Evolutionary conservation across 1,140 invertebrate genomes (phyloP), one percentile per base, ranked within the genome.

Genomic region (Drosophila littoralis): DNA sequence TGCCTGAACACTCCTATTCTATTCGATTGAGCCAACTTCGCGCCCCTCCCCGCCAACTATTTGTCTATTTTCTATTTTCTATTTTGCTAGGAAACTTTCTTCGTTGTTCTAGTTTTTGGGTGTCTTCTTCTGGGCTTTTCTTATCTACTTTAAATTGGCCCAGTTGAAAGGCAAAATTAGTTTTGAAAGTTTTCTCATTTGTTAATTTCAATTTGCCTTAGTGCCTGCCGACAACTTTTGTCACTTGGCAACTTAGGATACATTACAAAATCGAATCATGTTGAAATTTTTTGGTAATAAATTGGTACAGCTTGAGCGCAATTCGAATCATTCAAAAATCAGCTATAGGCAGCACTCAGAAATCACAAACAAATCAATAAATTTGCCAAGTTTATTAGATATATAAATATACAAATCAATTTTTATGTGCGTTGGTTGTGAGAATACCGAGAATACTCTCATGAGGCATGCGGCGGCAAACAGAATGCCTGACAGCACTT

Each of bases 331-430:
- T 60, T 51, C 12, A 43, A 58, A 63, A 40, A 64, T 76, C 73
- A 7, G 9, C n/a, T 28, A 38, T 40, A 36, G n/a, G 38, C n/a
- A 35, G 71, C 55, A 63, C 75, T 78, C 17, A 48, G 36, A 22
- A 68, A 73, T 74, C 66, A 50, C 82, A 88, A 88, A 74, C 82
- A 85, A 88, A 89, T 77, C 76, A 88, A 88, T 88, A 88, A 88
- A 88, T 79, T 77, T 58, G 61, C 73, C 77, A 88, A 83, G 77
- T 88, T 88, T 88, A 88, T 89, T 83, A 61, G 57, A 79, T 67
- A 69, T 68, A 89, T 83, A 88, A 88, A 88, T 83, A 88, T 83
- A 88, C 84, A 88, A 86, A 86, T 89, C 76, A 83, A 65, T 72
- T 88, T 88, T 83, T 72, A 83, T 71, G 72, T 67, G 61, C 69